Base-by-base conservation (phyloP, 1,140 invertebrate genomes). In the Planococcus citri region DNA sequence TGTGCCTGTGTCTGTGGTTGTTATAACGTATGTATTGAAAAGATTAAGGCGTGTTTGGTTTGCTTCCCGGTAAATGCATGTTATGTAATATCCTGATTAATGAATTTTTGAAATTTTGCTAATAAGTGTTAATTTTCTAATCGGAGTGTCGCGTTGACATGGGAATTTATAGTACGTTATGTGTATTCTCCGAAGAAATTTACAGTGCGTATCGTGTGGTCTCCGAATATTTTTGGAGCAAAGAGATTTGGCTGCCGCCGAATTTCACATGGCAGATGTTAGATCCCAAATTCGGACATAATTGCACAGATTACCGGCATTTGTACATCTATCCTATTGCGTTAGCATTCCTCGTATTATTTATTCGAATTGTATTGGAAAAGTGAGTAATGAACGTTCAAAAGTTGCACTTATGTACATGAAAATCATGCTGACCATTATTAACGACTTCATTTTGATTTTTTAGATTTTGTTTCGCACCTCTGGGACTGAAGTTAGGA, bases 201-300 rank as follows among this genome's bases (percentile, higher is more conserved):
- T n/a, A n/a, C n/a, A n/a, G n/a, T n/a, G n/a, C n/a, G n/a, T n/a
- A n/a, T n/a, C n/a, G n/a, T n/a, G n/a, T n/a, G n/a, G n/a, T n/a
- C 57, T 76, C 81, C 69, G 79, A 85, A 75, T 80, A 80, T 73
- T 93, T 95, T 81, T 94, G 92, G 91, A 85, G 86, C 75, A 85
- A 88, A 74, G 78, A 85, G 75, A 79, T 95, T 75, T 95, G 92
- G 92, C 82, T 94, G 75, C 92, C 92, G 71, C 91, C 91, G 72
- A 93, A 93, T 78, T 87, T 87, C 71, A 91, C 89, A 74, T 95
- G 93, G 92, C 82, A 83, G n/a, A 88, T 94, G 76, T 86, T 94
- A 60, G 82, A 84, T 74, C 88, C 91, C 24, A 91, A 85, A 72
- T 83, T 88, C 60, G 83, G 85, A 73, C 85, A 92, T 71, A 82